Conservation (phyloP, 2,888 invertebrate species). For the Scrobipalpa costella region DNA sequence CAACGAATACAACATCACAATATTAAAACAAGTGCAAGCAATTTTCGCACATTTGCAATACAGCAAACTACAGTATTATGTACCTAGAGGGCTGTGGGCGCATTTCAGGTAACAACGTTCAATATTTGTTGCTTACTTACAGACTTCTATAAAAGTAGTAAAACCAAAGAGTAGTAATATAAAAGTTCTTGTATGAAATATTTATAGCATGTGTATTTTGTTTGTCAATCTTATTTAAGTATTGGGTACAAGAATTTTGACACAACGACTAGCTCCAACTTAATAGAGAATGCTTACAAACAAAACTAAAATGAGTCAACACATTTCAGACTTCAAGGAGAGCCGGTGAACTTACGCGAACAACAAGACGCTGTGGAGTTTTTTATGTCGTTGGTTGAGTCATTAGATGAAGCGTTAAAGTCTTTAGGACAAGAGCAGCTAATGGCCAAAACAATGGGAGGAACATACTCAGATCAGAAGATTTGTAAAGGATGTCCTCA, state of each 20-base stretch:
- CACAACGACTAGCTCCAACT: too few relatives aligned
- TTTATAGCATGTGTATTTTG: too few relatives aligned
- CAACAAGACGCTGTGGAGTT: constrained; percentile 99
- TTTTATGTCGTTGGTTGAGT: constrained; percentile 98
- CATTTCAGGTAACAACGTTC: constrained; percentile 90
- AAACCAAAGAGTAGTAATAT: too few relatives aligned
- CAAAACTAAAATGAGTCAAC: background rate
- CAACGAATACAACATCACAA: constrained; percentile 92
- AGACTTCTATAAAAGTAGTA: too few relatives aligned
- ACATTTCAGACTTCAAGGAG: constrained; percentile 90
- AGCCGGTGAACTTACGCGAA: constrained; percentile 97
- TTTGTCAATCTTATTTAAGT: too few relatives aligned
- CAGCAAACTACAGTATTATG: constrained; percentile 97
- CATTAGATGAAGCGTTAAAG: constrained; percentile 97
- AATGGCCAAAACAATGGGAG: constrained; percentile 96
- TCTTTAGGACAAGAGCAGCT: constrained; percentile 94
- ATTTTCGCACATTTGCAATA: constrained; percentile 98
- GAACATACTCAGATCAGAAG: constrained; percentile 99
- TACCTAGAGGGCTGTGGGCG: constrained; percentile 98
- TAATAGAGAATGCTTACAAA: too few relatives aligned
- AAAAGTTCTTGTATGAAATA: too few relatives aligned
- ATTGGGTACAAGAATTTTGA: too few relatives aligned
- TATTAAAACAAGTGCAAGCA: constrained; percentile 97
- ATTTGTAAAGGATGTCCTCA: constrained; percentile 99
- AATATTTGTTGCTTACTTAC: too few relatives aligned